Base-by-base conservation (phyloP, 1,140 invertebrate genomes). In the Drosophila sproati region DNA sequence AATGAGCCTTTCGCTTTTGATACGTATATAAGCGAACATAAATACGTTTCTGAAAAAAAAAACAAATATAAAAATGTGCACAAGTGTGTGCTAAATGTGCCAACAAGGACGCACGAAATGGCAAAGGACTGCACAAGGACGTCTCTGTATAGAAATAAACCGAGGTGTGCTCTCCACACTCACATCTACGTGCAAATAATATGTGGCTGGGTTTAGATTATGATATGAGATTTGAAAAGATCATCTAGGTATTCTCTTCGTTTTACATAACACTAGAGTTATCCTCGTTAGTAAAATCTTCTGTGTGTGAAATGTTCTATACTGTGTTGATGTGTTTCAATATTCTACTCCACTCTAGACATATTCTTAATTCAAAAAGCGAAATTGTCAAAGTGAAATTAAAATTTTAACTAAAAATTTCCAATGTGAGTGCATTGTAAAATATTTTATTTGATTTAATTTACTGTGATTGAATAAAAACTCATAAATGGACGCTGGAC, bases 381-480 rank as follows among this genome's bases (percentile, higher is more conserved):
- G 34, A 78, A 73, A 78, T 45, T 70, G 68, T 77, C 63, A 66
- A 78, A 86, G 56, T 68, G 41, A 68, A 69, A 63, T 43, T 57
- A 28, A 68, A 55, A 73, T 60, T 50, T 60, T 5, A 67, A 28
- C 45, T 45, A 51, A 56, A 70, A 70, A 64, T 32, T 45, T 48
- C n/a, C 56, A 50, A 61, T 61, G 51, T 32, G 37, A 59, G 54
- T 52, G 31, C 51, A 63, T 5, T 34, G 67, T 32, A 32, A 51
- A 52, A 63, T 72, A 67, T 66, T 56, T 74, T 57, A 82, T 82
- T 82, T 77, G 62, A 88, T 80, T 88, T 70, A 39, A 77, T 77
- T 75, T 72, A 70, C 68, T 83, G 73, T 88, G 77, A 89, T 89
- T 88, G 71, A 83, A 88, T 85, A 85, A 85, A 89, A 83, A 78